These are phyloP conservation scores for Cordilura impudica DNA, from an alignment of 2,888 invertebrate species.

Conservation along the genomic window DNA sequence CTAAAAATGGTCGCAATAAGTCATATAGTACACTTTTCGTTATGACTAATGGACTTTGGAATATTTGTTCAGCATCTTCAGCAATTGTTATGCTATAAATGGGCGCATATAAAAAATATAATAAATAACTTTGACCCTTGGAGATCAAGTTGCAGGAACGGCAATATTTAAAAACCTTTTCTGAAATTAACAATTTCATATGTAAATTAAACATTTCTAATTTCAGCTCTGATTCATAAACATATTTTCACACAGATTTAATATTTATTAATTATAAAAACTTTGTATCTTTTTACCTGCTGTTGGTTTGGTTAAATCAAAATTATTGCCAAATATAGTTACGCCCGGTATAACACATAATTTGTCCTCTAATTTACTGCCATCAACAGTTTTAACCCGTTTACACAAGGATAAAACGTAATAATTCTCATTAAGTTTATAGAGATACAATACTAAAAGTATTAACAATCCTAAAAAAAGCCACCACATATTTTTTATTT, in stretches of 20 bases:
- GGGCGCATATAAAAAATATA: constrained; percentile 66
- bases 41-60: constrained; percentile 79
- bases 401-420: constrained; percentile 67
- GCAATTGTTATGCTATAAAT: constrained; percentile 77
- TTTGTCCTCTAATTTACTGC: constrained; percentile 67
- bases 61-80: constrained; percentile 79
- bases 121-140: constrained; percentile 73
- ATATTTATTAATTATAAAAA: neutral
- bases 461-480: neutral
- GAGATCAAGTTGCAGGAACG: constrained; percentile 60
- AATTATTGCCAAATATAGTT: constrained; percentile 72
- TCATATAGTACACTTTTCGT: constrained; percentile 79
- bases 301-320: constrained; percentile 69
- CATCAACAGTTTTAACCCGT: constrained; percentile 70
- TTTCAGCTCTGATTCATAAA: too few species aligned
- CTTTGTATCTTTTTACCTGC: too few species aligned
- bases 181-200: constrained; percentile 54
- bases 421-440: constrained; percentile 68
- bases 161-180: constrained; percentile 66
- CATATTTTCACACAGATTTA: neutral
- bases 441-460: constrained; percentile 16
- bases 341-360: constrained; percentile 67
- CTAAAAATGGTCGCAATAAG: constrained; percentile 79
- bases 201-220: too few species aligned
- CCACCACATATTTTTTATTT: constrained; percentile 26